Percentiles rank a stretch among this genome's conserved stretches.
These are phyloP conservation scores for Morus bassanus DNA, from an alignment of 2,797 vertebrate genomes.

Conservation along the genomic window DNA sequence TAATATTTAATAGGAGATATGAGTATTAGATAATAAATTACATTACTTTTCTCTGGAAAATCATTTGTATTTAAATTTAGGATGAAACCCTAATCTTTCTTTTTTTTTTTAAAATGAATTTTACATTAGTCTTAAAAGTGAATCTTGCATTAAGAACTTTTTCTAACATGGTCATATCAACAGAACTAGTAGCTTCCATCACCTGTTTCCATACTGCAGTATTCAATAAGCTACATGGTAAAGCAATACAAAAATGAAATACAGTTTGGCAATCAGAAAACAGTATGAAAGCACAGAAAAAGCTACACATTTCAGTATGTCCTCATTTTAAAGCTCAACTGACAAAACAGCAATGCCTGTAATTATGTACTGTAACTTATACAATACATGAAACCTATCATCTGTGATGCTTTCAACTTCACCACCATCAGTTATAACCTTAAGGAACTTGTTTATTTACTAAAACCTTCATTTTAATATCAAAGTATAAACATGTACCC, in stretches of 20 bases:
- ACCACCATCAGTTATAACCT: background rate
- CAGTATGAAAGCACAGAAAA: background rate
- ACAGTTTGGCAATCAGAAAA: background rate
- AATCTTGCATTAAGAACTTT: background rate
- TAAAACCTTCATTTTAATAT: background rate
- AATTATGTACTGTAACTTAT: background rate
- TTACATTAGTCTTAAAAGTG: background rate
- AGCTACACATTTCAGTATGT: background rate
- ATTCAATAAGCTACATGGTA: background rate
- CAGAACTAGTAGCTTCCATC: background rate
- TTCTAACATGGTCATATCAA: background rate
- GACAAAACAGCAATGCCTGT: background rate
- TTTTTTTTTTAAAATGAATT: background rate
- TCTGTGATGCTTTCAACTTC: background rate
- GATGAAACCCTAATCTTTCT: background rate
- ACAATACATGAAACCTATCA: background rate
- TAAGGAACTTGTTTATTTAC: background rate
- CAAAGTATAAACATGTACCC: background rate
- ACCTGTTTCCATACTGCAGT: background rate
- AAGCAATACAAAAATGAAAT: background rate
- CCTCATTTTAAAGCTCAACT: background rate
- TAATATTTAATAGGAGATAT: constrained; percentile 35
- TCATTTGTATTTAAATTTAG: constrained; percentile 36
- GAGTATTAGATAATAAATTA: constrained; percentile 8
- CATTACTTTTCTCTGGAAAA: constrained; percentile 23